Conservation (phyloP, 2,113 vertebrate genomes). For the Semnopithecus entellus region DNA sequence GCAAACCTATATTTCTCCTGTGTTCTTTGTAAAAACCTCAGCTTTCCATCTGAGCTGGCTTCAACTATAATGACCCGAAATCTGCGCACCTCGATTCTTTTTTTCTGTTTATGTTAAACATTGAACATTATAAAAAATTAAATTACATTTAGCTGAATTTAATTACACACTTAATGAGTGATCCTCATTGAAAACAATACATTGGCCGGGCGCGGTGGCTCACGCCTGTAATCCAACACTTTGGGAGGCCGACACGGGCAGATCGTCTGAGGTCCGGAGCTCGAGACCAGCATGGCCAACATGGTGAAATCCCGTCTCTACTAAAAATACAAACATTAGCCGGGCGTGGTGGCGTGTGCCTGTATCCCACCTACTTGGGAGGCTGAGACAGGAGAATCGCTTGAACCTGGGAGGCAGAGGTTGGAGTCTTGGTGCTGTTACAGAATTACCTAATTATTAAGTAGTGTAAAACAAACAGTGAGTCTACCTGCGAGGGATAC, state of each 20-base stretch:
- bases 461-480: background rate
- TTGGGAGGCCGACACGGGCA: too few species aligned
- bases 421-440: too few species aligned
- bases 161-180: background rate
- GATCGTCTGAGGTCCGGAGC: too few species aligned
- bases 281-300: too few species aligned
- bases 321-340: too few species aligned
- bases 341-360: too few species aligned
- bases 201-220: too few species aligned
- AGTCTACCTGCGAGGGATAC: slow-evolving; percentile 27
- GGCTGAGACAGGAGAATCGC: too few species aligned
- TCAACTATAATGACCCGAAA: background rate
- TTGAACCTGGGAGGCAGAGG: too few species aligned
- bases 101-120: background rate
- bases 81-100: background rate
- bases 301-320: too few species aligned
- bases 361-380: too few species aligned
- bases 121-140: background rate
- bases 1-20: background rate
- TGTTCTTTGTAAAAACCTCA: background rate
- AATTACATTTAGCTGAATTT: background rate
- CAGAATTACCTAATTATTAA: background rate
- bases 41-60: background rate
- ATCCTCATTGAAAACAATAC: background rate
- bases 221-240: too few species aligned